A percentile compares a stretch with the other conserved stretches of the same genome.
Evolutionary conservation across 2,113 vertebrate species (phyloP).

Genomic region (Pungitius pungitius): DNA sequence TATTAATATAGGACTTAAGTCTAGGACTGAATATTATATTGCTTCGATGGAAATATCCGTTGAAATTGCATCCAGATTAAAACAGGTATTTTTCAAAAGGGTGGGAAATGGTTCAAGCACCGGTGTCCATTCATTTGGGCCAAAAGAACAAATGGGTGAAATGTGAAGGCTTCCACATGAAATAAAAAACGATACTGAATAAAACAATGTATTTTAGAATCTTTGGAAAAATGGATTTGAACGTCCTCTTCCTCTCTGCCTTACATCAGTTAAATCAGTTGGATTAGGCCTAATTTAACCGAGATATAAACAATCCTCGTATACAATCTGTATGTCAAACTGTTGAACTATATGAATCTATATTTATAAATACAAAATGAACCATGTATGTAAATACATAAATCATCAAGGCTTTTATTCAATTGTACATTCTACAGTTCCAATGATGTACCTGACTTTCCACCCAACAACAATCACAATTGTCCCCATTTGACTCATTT

Average conservation of each 20-base stretch:
- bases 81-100: not conserved
- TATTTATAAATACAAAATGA: not conserved
- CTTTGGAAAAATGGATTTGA: not conserved
- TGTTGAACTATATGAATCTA: not conserved
- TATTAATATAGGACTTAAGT: not conserved
- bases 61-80: not conserved
- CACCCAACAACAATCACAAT: not conserved
- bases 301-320: not conserved
- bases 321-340: not conserved
- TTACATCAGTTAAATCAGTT: not conserved
- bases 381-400: not conserved
- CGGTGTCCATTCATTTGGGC: not conserved
- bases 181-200: not conserved
- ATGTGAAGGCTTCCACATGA: not conserved
- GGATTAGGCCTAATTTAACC: not conserved
- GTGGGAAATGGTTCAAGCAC: not conserved
- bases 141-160: not conserved
- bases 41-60: slow-evolving; percentile 15
- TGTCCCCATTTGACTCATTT: not conserved
- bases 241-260: not conserved
- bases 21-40: not conserved
- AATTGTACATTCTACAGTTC: not conserved
- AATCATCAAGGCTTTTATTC: not conserved
- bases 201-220: no score
- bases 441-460: not conserved